phyloP scores from a whole-genome alignment of 1,140 invertebrate species.

The Camponotus floridanus region DNA sequence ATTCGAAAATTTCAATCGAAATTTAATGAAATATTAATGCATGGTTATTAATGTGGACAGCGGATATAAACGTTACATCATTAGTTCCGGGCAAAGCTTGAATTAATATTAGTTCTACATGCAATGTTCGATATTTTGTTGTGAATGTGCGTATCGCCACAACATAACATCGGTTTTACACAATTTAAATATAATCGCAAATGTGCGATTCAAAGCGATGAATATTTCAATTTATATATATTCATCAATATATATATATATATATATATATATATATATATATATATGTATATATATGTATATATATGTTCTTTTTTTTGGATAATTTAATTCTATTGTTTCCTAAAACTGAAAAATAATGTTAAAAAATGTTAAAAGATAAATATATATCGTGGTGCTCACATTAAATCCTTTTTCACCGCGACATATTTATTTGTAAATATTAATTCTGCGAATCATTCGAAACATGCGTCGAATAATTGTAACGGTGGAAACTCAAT shows the following conservation, averaged over 20 bases:
- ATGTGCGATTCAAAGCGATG: conserved; percentile 7
- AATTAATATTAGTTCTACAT: conserved; percentile 53
- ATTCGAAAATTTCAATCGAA: conserved; percentile 45
- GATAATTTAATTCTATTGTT: not conserved
- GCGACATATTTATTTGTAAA: conserved; percentile 39
- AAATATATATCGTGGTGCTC: conserved; percentile 6
- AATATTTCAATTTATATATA: conserved; percentile 20
- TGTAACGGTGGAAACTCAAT: conserved; percentile 43
- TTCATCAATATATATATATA: not conserved
- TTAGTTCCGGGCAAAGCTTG: conserved; percentile 53
- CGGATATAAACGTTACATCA: conserved; percentile 49
- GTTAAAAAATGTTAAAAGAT: not conserved
- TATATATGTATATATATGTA: too few species aligned
- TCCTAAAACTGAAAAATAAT: not conserved
- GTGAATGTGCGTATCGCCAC: conserved; percentile 30
- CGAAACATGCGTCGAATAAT: conserved; percentile 20
- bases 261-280: conserved; percentile 27
- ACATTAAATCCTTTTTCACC: conserved; percentile 30
- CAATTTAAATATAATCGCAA: conserved; percentile 45
- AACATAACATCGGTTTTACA: conserved; percentile 33
- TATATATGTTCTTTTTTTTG: not conserved
- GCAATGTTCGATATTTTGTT: conserved; percentile 41
- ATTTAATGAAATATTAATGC: conserved; percentile 56
- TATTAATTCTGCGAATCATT: conserved; percentile 24
- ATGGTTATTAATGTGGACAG: conserved; percentile 45